Conservation (phyloP, 23 tunicate genomes). For the Ascidia mentula region DNA sequence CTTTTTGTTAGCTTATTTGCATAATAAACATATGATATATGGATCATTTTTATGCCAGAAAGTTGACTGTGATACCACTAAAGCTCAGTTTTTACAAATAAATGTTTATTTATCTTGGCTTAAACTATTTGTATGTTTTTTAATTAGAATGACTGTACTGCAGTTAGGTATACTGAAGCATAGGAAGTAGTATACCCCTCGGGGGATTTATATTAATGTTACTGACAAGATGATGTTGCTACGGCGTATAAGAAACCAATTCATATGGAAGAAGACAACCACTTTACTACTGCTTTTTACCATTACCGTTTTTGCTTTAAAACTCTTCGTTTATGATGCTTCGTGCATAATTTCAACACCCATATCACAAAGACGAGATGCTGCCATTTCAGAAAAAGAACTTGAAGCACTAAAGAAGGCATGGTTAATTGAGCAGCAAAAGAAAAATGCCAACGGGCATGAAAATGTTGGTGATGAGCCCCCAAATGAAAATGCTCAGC, state of each 20-base stretch:
- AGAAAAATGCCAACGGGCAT: conserved; percentile 2
- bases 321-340: not conserved
- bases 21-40: too few relatives aligned
- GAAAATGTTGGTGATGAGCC: conserved; percentile 43
- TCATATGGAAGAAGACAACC: not conserved
- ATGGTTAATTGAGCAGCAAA: not conserved
- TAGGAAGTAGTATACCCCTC: not conserved
- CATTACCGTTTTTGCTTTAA: not conserved
- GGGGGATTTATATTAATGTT: not conserved
- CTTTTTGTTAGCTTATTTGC: too few relatives aligned
- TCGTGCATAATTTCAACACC: not conserved
- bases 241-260: not conserved
- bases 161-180: too few relatives aligned
- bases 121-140: too few relatives aligned
- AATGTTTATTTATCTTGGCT: too few relatives aligned
- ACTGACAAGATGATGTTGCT: conserved; percentile 1
- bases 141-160: too few relatives aligned
- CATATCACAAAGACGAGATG: not conserved
- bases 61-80: too few relatives aligned
- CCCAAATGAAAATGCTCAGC: conserved; percentile 31
- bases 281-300: not conserved
- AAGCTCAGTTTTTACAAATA: too few relatives aligned
- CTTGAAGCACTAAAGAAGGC: not conserved
- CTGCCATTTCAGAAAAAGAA: not conserved
- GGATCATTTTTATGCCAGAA: too few relatives aligned